Conservation (phyloP, 2,113 vertebrate genomes). For the Ursus arctos region DNA sequence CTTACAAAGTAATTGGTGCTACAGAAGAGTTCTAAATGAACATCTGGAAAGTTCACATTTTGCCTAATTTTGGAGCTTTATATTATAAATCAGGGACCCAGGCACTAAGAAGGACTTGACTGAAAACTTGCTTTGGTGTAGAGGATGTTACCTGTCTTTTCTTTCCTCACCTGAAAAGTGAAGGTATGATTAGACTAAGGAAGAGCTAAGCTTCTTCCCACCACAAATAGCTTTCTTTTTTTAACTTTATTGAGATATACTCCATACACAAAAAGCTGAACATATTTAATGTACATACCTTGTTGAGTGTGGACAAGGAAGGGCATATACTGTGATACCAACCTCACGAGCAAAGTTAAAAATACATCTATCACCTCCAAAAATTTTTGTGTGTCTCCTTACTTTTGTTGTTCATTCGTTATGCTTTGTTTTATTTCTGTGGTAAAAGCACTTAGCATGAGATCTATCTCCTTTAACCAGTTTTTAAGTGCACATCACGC, state of each 20-base stretch:
- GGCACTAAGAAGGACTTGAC: neutral
- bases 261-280: neutral
- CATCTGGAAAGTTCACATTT: neutral
- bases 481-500: neutral
- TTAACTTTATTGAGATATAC: neutral
- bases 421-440: neutral
- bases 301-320: neutral
- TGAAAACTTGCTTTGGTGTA: neutral
- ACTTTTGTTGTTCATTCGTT: neutral
- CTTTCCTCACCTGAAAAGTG: neutral
- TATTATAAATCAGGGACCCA: neutral
- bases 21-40: neutral
- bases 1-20: neutral
- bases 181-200: neutral
- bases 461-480: neutral
- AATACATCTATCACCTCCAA: neutral
- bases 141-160: neutral
- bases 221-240: neutral
- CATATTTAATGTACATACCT: neutral
- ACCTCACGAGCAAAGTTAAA: neutral
- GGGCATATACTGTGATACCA: neutral
- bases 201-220: neutral
- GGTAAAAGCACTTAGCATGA: neutral
- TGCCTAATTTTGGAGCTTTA: neutral
- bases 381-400: neutral